Percentiles rank a stretch among this genome's conserved stretches.
These are phyloP conservation scores for Polydrusus pterygomalis DNA, from an alignment of 2,888 invertebrate species.

Conservation along the genomic window DNA sequence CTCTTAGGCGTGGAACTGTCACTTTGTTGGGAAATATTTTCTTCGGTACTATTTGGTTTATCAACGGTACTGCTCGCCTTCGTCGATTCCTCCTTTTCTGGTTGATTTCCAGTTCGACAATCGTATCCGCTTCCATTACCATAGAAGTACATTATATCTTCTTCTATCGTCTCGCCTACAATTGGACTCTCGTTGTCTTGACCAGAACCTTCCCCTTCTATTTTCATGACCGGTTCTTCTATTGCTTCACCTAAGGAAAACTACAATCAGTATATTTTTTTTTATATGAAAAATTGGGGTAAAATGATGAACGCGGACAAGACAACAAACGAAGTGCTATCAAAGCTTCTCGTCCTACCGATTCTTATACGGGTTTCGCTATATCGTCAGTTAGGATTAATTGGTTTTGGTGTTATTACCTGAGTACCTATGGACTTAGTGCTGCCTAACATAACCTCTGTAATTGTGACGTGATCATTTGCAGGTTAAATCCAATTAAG, in stretches of 20 bases:
- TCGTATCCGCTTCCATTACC: constrained; percentile 84
- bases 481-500: too few species aligned
- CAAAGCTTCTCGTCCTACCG: too few species aligned
- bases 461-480: too few species aligned
- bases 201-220: constrained; percentile 82
- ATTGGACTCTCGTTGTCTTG: constrained; percentile 73
- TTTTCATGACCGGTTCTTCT: constrained; percentile 82
- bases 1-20: background rate
- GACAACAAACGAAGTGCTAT: too few species aligned
- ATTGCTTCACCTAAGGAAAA: constrained; percentile 75
- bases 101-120: constrained; percentile 83
- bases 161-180: constrained; percentile 83
- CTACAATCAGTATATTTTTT: constrained; percentile 56
- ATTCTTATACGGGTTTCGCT: too few species aligned
- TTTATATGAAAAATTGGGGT: too few species aligned
- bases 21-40: background rate
- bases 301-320: too few species aligned
- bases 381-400: too few species aligned
- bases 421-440: too few species aligned
- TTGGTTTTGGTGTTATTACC: too few species aligned
- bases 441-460: too few species aligned
- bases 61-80: background rate
- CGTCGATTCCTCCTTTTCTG: constrained; percentile 27
- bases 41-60: constrained; percentile 1
- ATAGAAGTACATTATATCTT: constrained; percentile 80